Base-by-base conservation (phyloP, 2,888 invertebrate species). In the Temnothorax rugatulus region DNA sequence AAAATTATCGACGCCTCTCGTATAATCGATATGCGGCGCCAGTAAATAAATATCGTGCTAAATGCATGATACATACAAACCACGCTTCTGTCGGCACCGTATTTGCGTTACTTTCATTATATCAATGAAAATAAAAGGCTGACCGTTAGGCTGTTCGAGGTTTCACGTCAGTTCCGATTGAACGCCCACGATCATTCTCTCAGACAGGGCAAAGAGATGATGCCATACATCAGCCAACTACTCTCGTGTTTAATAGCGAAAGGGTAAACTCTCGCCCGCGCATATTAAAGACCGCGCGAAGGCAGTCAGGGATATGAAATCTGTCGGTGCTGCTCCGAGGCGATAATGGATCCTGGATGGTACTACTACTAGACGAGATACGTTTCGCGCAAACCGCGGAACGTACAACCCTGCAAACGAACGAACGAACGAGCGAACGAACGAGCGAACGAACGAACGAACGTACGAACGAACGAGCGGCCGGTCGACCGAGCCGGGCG, bases 381-480 rank as follows among this genome's bases (percentile, higher is more conserved):
- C 63, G 59, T 77, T 84, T 75, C 66, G 88, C 84, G 89, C 84
- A 69, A 84, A 82, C 64, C 82, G 57, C 75, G 74, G 59, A 73
- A 79, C 57, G 69, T 44, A 34, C 79, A 73, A 81, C 18, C 74
- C 83, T 66, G 83, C 77, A 74, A 87, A 88, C 86, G 76, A 50
- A 44, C 57, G 44, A 69, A 71, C 87, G 82, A 82, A 84, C 83
- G 89, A 88, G 87, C 85, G 83, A 84, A 83, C 83, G 86, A 41
- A 21, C 66, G 64, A 66, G 64, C 87, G 83, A 83, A 83, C 84
- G 89, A 87, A 87, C 84, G 85, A 50, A 54, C 61, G 47, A 74
- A 69, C 87, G 83, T 15, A 84, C 84, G 89, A 88, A 87, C 84
- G 84, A 50, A 54, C 50, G 47, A 74, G 73, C 87, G 83, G 79